These are phyloP conservation scores for Eudasyphora cyanicolor DNA, from an alignment of 2,888 invertebrate genomes.

Conservation along the genomic window DNA sequence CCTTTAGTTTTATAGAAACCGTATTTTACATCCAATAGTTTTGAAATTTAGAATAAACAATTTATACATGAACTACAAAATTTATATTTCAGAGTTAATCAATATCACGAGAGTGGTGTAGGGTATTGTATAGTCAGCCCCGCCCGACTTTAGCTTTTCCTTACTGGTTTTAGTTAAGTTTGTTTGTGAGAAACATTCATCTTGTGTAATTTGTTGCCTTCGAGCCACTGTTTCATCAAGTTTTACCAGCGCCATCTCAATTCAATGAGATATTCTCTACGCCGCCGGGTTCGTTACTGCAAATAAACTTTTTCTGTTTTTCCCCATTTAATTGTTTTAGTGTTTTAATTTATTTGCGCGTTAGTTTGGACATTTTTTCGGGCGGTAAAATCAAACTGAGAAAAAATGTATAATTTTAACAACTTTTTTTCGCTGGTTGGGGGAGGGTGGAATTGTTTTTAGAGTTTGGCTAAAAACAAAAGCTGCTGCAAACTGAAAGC, in stretches of 20 bases:
- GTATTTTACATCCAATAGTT: too few species aligned
- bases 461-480: conserved; percentile 31
- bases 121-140: too few species aligned
- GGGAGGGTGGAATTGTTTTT: conserved; percentile 35
- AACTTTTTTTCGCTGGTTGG: conserved; percentile 45
- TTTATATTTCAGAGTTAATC: too few species aligned
- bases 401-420: conserved; percentile 50
- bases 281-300: conserved; percentile 38
- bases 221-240: conserved; percentile 14
- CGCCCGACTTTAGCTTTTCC: too few species aligned
- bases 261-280: conserved; percentile 23
- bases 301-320: conserved; percentile 57
- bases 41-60: too few species aligned
- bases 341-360: conserved; percentile 65
- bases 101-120: too few species aligned
- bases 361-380: conserved; percentile 51
- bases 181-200: too few species aligned
- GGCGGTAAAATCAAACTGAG: conserved; percentile 28
- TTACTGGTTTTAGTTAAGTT: too few species aligned
- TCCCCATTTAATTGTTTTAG: conserved; percentile 66
- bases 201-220: too few species aligned
- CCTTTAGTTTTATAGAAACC: too few species aligned
- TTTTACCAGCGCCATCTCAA: background rate
- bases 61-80: too few species aligned
- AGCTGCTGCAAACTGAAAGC: background rate